Base-by-base conservation (phyloP, 2,113 vertebrate species). In the Tachycineta bicolor region DNA sequence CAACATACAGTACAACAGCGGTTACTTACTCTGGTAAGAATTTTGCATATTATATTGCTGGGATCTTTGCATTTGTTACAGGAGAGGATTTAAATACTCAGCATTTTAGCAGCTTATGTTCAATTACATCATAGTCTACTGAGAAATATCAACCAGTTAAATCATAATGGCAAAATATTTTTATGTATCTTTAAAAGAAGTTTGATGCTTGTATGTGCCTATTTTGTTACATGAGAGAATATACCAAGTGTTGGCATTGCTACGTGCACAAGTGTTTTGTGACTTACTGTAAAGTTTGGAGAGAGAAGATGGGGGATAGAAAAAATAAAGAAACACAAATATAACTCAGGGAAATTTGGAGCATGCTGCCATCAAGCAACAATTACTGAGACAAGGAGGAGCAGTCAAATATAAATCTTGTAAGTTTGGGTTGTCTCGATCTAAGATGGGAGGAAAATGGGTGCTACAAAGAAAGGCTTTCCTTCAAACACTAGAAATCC, bases 1-100 rank as follows among this genome's bases (percentile, higher is more conserved):
- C 99, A 82, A 99, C 99, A 1, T 99, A 99, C 47, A 99, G 99
- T 97, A 99, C 99, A 65, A 99, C 99, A 52, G 99, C 99, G 1
- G 99, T 99, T 96, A 99, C 99, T 58, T 99, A 99, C 82, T 99
- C 99, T 78, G 98, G 98, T 99, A 98, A 98, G 98, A 93, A 63
- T 83, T 87, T 79, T 88, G 39, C 24, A 17, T 73, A 9, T 79
- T 79, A 12, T 55, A 4, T 63, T 81, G 14, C 23, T 88, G 33
- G 33, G 5, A 55, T 70, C 22, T 84, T 78, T 84, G 56, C 23
- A 67, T 2, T 91, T 91, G 22, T 25, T 59, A 34, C 52, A 55
- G 63, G 39, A 74, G 43, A 68, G 25, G 31, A 5, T 63, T 68
- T 73, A 87, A 46, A 50, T 53, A 55, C 26, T 59, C 9, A 28